Conservation (phyloP, 1,140 invertebrate genomes). For the Anastatus disparis region DNA sequence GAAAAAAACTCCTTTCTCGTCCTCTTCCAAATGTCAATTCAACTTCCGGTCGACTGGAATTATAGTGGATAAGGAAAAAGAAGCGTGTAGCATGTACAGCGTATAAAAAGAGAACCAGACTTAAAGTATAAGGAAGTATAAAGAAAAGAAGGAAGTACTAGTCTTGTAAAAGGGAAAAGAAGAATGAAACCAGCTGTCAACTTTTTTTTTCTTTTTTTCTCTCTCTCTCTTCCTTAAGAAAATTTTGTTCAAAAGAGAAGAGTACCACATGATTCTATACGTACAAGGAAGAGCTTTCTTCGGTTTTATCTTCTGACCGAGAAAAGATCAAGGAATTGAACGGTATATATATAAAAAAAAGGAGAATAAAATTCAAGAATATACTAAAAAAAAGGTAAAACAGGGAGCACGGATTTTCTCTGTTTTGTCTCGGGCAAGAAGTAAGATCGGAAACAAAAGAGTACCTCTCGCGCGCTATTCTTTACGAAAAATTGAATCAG, state of each 20-base stretch:
- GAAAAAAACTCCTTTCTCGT: no score
- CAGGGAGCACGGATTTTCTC: neutral
- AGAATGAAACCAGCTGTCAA: no score
- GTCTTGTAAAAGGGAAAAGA: no score
- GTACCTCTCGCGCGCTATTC: conserved; percentile 18
- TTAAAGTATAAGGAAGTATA: no score
- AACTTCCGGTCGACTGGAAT: no score
- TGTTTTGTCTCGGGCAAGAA: neutral
- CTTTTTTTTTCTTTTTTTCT: no score
- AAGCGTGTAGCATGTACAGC: no score
- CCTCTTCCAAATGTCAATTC: no score
- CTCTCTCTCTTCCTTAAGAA: neutral
- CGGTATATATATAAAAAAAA: neutral
- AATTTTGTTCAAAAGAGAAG: neutral
- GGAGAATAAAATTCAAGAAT: no score
- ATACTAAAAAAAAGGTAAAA: neutral
- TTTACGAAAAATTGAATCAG: conserved; percentile 36
- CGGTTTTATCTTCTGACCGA: conserved; percentile 26
- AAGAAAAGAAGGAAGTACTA: neutral
- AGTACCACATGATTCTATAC: neutral
- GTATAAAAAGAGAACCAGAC: neutral
- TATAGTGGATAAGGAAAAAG: no score
- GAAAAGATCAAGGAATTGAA: neutral
- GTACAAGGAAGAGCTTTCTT: conserved; percentile 9
- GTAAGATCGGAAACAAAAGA: conserved; percentile 18